Percentiles rank a stretch among this genome's conserved stretches.
These are phyloP conservation scores for Dendrolimus punctatus DNA, from an alignment of 1,140 invertebrate genomes.

Conservation along the genomic window DNA sequence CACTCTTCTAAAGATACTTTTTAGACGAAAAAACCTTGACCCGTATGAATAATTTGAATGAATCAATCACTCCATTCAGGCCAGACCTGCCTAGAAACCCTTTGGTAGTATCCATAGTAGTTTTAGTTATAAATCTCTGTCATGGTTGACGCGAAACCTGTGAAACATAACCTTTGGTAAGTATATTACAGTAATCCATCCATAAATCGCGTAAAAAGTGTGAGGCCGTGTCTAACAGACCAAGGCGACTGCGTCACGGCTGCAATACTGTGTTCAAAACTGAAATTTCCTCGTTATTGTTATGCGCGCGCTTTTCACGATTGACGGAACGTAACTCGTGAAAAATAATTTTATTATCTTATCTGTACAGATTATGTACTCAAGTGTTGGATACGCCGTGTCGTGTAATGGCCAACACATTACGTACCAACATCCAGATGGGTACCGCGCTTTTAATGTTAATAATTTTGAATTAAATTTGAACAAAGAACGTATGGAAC, in stretches of 20 bases:
- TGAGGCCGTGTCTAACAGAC: constrained; percentile 15
- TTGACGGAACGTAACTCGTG: constrained; percentile 20
- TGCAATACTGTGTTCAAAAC: not conserved
- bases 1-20: no score
- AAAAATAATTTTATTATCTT: constrained; percentile 41
- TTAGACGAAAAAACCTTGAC: no score
- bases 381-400: constrained; percentile 52
- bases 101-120: no score
- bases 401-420: constrained; percentile 51
- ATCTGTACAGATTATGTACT: constrained; percentile 63
- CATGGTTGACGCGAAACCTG: no score
- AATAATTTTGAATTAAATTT: constrained; percentile 15
- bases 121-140: no score
- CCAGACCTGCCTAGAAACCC: no score
- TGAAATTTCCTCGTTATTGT: constrained; percentile 5
- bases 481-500: constrained; percentile 51
- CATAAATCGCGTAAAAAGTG: constrained; percentile 8
- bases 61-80: no score
- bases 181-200: constrained; percentile 30
- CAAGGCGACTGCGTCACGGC: constrained; percentile 6
- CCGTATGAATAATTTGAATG: no score
- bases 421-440: constrained; percentile 35
- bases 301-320: constrained; percentile 19
- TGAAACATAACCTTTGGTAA: constrained; percentile 30
- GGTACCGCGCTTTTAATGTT: constrained; percentile 28